These are phyloP conservation scores for Mus spicilegus DNA, from an alignment of 2,113 vertebrate species.

Conservation along the genomic window DNA sequence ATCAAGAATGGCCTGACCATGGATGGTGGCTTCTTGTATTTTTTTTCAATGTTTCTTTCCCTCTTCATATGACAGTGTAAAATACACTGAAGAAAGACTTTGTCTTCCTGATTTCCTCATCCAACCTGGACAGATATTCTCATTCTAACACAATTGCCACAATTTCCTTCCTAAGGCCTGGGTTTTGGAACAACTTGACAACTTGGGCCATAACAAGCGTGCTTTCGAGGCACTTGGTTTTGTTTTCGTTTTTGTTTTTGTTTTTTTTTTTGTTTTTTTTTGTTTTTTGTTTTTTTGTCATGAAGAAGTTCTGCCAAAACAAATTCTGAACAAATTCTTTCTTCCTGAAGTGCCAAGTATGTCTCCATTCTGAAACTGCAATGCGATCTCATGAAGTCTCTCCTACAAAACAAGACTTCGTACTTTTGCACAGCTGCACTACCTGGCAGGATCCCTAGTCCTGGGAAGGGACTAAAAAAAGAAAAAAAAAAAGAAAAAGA, in stretches of 20 bases:
- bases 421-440: not conserved
- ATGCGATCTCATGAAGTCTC: conserved; percentile 31
- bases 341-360: conserved; percentile 45
- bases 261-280: conserved; percentile 34
- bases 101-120: not conserved
- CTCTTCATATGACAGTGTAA: not conserved
- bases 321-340: conserved; percentile 58
- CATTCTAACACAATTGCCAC: not conserved
- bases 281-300: conserved; percentile 36
- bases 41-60: conserved; percentile 8
- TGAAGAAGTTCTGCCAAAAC: conserved; percentile 8
- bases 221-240: conserved; percentile 15
- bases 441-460: conserved; percentile 48
- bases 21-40: not conserved
- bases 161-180: not conserved
- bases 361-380: conserved; percentile 69
- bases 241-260: not conserved
- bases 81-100: not conserved
- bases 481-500: not conserved
- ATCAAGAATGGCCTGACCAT: not conserved
- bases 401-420: conserved; percentile 64
- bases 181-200: not conserved
- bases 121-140: not conserved
- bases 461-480: conserved; percentile 33
- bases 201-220: not conserved